phyloP scores from a whole-genome alignment of 2,888 invertebrate genomes.

The Hyposoter dolosus region DNA sequence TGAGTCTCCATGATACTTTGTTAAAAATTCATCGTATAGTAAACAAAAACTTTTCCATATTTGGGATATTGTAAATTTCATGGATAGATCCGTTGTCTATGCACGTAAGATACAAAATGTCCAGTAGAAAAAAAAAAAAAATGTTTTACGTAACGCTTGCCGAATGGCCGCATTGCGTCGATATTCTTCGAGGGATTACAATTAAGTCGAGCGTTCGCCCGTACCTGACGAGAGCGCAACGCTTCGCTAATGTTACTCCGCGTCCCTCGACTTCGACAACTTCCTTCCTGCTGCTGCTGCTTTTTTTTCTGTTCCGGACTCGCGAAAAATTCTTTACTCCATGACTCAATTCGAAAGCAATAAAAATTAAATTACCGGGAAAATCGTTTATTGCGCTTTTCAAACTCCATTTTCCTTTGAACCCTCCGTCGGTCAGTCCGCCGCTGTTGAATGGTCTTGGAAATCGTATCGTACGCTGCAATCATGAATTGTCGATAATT shows the following conservation, averaged over 20 bases:
- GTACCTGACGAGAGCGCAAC: conserved; percentile 49
- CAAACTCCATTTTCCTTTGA: not conserved
- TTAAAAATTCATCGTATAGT: too few relatives aligned
- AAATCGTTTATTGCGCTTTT: not conserved
- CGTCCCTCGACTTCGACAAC: conserved; percentile 42
- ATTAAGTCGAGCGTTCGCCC: conserved; percentile 57
- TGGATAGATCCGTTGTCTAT: not conserved
- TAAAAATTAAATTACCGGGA: not conserved
- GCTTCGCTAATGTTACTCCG: conserved; percentile 52
- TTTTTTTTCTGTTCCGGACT: not conserved
- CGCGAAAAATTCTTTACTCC: not conserved
- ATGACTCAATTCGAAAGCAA: not conserved
- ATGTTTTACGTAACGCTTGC: conserved; percentile 58
- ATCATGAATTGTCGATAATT: too few relatives aligned
- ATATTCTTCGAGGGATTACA: conserved; percentile 65
- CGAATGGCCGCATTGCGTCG: conserved; percentile 45
- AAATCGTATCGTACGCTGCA: not conserved
- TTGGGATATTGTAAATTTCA: not conserved
- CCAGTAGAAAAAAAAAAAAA: conserved; percentile 54
- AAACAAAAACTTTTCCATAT: too few relatives aligned
- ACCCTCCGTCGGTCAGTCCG: not conserved
- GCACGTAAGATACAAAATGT: conserved; percentile 8
- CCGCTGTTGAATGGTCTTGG: too few relatives aligned
- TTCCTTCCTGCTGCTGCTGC: conserved; percentile 45
- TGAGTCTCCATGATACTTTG: too few relatives aligned